Conservation (phyloP, 2,888 invertebrate genomes). For the Phyllotreta striolata region DNA sequence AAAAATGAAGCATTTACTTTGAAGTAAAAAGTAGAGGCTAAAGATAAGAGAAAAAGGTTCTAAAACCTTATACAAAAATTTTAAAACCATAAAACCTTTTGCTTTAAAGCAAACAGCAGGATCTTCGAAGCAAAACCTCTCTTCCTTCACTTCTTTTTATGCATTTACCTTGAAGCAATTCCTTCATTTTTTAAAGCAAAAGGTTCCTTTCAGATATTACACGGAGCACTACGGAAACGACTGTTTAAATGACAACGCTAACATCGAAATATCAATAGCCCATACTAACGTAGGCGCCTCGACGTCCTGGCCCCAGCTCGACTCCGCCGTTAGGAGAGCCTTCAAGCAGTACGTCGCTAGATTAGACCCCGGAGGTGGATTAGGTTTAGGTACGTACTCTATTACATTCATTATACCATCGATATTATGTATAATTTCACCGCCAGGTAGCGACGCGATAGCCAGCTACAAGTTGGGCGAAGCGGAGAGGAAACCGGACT, state of each 20-base stretch:
- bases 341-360: slow-evolving; percentile 94
- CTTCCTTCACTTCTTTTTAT: too few relatives aligned
- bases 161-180: too few relatives aligned
- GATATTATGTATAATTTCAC: slow-evolving; percentile 41
- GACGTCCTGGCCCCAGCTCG: slow-evolving; percentile 94
- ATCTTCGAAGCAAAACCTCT: too few relatives aligned
- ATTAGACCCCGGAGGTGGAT: slow-evolving; percentile 90
- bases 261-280: slow-evolving; percentile 80
- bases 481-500: slow-evolving; percentile 80
- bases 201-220: slow-evolving; percentile 57
- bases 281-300: slow-evolving; percentile 90
- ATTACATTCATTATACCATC: not conserved
- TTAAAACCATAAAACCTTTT: too few relatives aligned
- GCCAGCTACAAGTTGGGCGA: slow-evolving; percentile 94
- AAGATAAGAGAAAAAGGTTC: too few relatives aligned
- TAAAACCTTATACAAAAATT: too few relatives aligned
- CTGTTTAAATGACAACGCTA: slow-evolving; percentile 58
- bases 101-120: too few relatives aligned
- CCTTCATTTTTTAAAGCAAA: too few relatives aligned
- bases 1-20: too few relatives aligned
- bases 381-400: slow-evolving; percentile 68
- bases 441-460: slow-evolving; percentile 76
- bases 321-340: slow-evolving; percentile 88
- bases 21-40: too few relatives aligned
- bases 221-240: slow-evolving; percentile 59